These are phyloP conservation scores for Drosophila littoralis DNA, from an alignment of 1,140 invertebrate genomes.

Conservation along the genomic window DNA sequence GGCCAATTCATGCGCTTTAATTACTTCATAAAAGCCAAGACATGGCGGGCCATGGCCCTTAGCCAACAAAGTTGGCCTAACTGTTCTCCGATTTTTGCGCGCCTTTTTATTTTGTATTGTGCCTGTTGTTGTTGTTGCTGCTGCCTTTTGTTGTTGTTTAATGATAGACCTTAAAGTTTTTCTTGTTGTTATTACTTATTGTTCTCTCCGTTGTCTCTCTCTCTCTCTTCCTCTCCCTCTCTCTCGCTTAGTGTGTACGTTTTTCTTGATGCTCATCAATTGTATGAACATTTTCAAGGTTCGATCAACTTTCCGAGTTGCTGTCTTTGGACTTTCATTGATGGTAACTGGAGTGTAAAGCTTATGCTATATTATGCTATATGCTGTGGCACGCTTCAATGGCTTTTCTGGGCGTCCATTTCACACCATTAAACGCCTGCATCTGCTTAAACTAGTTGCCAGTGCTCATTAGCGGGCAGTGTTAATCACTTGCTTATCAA, in stretches of 20 bases:
- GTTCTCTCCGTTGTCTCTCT: constrained; percentile 3
- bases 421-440: constrained; percentile 44
- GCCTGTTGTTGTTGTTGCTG: constrained; percentile 22
- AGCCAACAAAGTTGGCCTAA: constrained; percentile 44
- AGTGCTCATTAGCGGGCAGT: constrained; percentile 30
- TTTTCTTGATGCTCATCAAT: constrained; percentile 45
- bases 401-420: constrained; percentile 40
- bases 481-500: constrained; percentile 45
- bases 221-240: constrained; percentile 18
- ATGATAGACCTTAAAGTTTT: constrained; percentile 58
- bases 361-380: constrained; percentile 3
- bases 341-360: constrained; percentile 72
- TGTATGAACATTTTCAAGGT: constrained; percentile 68
- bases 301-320: constrained; percentile 67
- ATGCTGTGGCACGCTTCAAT: constrained; percentile 40
- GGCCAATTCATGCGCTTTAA: constrained; percentile 82
- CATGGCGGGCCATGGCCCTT: constrained; percentile 41
- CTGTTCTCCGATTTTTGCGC: constrained; percentile 64
- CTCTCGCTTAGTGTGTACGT: constrained; percentile 16
- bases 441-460: constrained; percentile 40
- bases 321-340: constrained; percentile 43
- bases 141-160: constrained; percentile 55
- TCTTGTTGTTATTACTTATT: constrained; percentile 19
- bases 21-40: constrained; percentile 75
- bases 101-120: constrained; percentile 41